phyloP scores from a whole-genome alignment of 2,113 vertebrate genomes.

The Tinamus guttatus region DNA sequence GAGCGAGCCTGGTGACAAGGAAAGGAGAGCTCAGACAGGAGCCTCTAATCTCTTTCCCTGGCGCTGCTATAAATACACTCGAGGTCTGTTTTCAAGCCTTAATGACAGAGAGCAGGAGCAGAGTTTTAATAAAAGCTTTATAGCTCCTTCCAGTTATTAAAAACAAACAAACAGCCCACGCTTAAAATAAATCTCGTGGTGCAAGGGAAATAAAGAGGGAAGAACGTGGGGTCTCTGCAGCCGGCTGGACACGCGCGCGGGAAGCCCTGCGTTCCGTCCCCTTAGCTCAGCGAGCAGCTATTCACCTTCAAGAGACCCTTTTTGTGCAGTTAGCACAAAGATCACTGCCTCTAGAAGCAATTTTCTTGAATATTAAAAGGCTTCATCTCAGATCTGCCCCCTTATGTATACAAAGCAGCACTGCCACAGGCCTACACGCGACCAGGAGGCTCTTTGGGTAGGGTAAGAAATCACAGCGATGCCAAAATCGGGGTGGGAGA shows the following conservation, averaged over 20 bases:
- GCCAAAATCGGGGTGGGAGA: rapidly evolving
- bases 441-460: rapidly evolving
- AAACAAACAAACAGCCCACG: constrained; percentile 28
- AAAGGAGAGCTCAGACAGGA: not conserved
- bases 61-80: constrained; percentile 40
- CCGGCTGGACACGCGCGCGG: not conserved
- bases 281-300: not conserved
- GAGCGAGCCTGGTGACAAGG: not conserved
- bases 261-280: not conserved
- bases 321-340: not conserved
- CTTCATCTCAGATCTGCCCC: not conserved
- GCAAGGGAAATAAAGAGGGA: not conserved
- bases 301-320: constrained; percentile 12
- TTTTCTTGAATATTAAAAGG: no score
- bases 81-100: not conserved
- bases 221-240: not conserved
- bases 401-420: rapidly evolving
- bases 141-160: not conserved
- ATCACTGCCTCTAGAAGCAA: not conserved
- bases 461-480: rapidly evolving
- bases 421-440: rapidly evolving
- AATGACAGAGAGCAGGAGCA: not conserved
- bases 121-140: not conserved
- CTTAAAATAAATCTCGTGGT: not conserved
- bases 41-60: constrained; percentile 38